These are phyloP conservation scores for Papilio demoleus DNA, from an alignment of 2,888 invertebrate species.

Conservation along the genomic window DNA sequence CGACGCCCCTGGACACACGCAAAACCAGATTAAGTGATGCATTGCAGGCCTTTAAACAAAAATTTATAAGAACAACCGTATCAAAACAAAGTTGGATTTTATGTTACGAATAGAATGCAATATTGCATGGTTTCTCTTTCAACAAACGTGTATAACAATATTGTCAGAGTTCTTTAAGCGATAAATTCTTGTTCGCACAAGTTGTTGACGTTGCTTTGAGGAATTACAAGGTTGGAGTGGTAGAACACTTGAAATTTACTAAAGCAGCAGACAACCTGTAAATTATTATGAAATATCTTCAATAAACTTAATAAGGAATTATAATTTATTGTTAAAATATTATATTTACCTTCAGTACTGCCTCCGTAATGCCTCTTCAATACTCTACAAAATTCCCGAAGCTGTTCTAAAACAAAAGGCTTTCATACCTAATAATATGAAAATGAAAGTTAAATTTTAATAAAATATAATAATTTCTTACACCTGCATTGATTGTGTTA, in stretches of 20 bases:
- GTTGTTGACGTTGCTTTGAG: slow-evolving; percentile 1
- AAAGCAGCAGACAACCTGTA: neutral
- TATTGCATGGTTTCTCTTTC: neutral
- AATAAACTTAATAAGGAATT: neutral
- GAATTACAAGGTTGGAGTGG: slow-evolving; percentile 8
- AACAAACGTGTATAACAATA: neutral
- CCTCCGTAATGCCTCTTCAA: no score
- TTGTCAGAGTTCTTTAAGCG: slow-evolving; percentile 4
- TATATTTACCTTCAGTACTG: neutral
- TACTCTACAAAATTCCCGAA: no score
- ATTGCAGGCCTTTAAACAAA: no score
- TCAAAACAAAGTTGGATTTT: no score
- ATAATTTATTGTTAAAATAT: neutral
- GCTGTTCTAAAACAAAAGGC: neutral
- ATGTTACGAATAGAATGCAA: neutral
- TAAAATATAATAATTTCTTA: no score
- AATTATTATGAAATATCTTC: neutral
- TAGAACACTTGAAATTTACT: neutral
- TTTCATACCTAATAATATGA: neutral
- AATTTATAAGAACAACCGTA: no score
- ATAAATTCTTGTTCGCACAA: slow-evolving; percentile 5
- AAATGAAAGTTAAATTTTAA: neutral
- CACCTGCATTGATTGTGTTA: no score
- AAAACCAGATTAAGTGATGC: no score
- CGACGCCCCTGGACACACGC: no score